A percentile compares a stretch with the other conserved stretches of the same genome.
phyloP scores from a whole-genome alignment of 2,113 vertebrate genomes.

The Podocnemis expansa region DNA sequence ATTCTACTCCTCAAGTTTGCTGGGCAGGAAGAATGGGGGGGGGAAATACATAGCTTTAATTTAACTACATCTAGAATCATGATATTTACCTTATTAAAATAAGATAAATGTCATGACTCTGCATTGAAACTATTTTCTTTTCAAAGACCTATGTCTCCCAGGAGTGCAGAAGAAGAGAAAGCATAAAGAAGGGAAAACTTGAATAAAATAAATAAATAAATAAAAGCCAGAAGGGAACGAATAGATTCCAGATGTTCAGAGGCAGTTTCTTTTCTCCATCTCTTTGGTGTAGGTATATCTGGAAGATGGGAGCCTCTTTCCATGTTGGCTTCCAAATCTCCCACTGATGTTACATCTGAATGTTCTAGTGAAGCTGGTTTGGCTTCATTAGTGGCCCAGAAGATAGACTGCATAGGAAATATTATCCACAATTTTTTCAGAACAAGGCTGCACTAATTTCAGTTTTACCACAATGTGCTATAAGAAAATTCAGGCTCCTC shows the following conservation, averaged over 20 bases:
- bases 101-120: not conserved
- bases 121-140: slow-evolving; percentile 43
- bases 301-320: slow-evolving; percentile 14
- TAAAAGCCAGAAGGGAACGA: slow-evolving; percentile 4
- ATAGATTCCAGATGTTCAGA: slow-evolving; percentile 49
- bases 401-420: not conserved
- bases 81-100: slow-evolving; percentile 25
- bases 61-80: not conserved
- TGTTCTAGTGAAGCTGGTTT: slow-evolving; percentile 12
- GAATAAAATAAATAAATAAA: not conserved
- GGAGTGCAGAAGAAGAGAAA: slow-evolving; percentile 3
- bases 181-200: slow-evolving; percentile 12
- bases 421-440: not conserved
- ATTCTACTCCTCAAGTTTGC: not conserved
- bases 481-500: not conserved
- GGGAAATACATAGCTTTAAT: slow-evolving; percentile 20
- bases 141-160: slow-evolving; percentile 25
- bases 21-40: not conserved
- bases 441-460: not conserved
- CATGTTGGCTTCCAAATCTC: slow-evolving; percentile 33
- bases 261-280: not conserved
- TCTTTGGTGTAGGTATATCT: slow-evolving; percentile 17
- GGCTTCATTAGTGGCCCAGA: not conserved
- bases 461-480: not conserved
- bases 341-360: slow-evolving; percentile 11